Base-by-base conservation (phyloP, 2,888 invertebrate genomes). In the Oxycera nigricornis region DNA sequence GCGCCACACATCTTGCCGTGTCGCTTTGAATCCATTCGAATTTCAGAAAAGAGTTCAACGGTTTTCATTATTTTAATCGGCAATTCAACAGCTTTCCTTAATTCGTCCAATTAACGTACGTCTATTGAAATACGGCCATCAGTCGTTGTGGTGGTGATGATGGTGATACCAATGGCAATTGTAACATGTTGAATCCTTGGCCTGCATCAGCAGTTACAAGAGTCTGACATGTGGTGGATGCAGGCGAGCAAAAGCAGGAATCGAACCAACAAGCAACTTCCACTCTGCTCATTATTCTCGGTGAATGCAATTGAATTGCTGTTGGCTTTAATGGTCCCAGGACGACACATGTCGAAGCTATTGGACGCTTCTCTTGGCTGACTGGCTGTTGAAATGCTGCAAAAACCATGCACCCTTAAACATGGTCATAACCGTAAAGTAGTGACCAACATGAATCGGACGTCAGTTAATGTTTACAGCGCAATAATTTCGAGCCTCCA, bases 401-500 rank as follows among this genome's bases (percentile, higher is more conserved):
- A 68, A 7, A 50, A 68, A 46, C 67, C 46, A 41, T 67, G 67
- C 67, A 46, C 50, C 24, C 50, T 50, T 26, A 68, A 50, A 68
- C 68, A 30, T 6, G 39, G 17, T 31, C 46, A 50, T 67, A 67
- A 52, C 68, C 68, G 52, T 68, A 68, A 68, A 68, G 52, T 52
- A 50, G 68, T 30, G 68, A 22, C 26, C 68, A 68, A 68, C 68
- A 68, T 68, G 68, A 68, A 68, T 52, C 68, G 68, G 68, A 68
- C 31, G 68, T 68, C 68, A 52, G 68, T 68, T 68, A 68, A 68
- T 68, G 68, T 52, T 52, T 68, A 68, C 68, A 68, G 50, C 28
- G 50, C 68, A 68, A 68, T 68, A 68, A 68, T 68, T 68, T 68
- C 20, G 39, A 50, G 65, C 24, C 68, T 68, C 50, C 50, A 50